Base-by-base conservation (phyloP, 2,888 invertebrate genomes). In the Macropis europaea region DNA sequence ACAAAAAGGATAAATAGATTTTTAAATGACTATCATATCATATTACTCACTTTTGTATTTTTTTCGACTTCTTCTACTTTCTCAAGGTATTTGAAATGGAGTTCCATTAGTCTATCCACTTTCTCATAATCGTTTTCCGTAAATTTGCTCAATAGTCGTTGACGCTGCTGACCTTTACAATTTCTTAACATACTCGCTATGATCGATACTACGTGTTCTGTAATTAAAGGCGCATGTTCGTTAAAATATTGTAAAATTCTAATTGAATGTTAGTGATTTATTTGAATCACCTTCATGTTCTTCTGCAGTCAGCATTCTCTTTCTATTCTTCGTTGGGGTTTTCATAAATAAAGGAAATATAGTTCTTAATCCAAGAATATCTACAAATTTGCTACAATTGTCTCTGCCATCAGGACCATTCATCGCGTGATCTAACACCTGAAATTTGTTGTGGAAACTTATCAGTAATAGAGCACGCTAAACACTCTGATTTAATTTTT, bases 301-400 rank as follows among this genome's bases (percentile, higher is more conserved):
- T 86, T 97, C 97, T 0, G 95, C 92, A 4, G 96, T 95, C 7
- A 97, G 90, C 47, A 97, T 92, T 82, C 95, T 94, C 86, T 95
- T 95, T 69, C 95, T 92, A 83, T 94, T 94, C 83, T 95, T 94
- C 84, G 96, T 96, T 0, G 99, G 99, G 0, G 99, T 99, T 91
- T 99, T 98, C 99, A 99, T 99, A 88, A 99, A 99, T 0, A 99
- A 91, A 0, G 99, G 99, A 90, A 99, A 99, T 70, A 99, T 95
- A 3, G 98, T 98, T 45, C 99, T 92, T 11, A 99, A 92, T 0
- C 99, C 98, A 22, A 99, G 92, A 84, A 99, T 99, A 87, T 99
- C 99, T 0, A 99, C 97, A 90, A 99, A 98, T 90, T 99, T 99
- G 88, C 97, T 97, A 89, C 98, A 97, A 89, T 99, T 99, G 84